Conservation (phyloP, 2,113 vertebrate species). For the Salvelinus namaycush region DNA sequence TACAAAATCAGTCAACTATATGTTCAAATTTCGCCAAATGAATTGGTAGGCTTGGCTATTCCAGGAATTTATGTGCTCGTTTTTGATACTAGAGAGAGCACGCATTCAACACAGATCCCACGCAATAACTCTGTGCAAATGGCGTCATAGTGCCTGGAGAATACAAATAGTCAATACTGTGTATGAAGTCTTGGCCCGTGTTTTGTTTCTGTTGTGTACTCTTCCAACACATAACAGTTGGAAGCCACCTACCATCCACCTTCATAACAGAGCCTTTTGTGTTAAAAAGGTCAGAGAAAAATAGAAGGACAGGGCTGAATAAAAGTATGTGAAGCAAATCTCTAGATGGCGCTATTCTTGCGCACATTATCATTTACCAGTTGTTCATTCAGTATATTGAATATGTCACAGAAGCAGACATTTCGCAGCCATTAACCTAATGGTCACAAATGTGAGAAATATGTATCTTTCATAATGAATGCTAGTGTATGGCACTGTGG, state of each 20-base stretch:
- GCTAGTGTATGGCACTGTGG: too few relatives aligned
- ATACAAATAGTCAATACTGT: background rate
- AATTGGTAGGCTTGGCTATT: slow-evolving; percentile 3
- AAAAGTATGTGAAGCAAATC: slow-evolving; percentile 14
- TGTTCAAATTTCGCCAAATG: background rate
- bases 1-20: slow-evolving; percentile 2
- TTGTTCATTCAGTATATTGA: too few relatives aligned
- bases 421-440: too few relatives aligned
- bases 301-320: background rate
- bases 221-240: slow-evolving; percentile 60
- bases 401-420: too few relatives aligned
- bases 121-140: background rate
- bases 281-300: background rate
- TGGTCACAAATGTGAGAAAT: too few relatives aligned
- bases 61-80: background rate
- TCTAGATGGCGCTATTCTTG: slow-evolving; percentile 33
- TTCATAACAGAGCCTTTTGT: slow-evolving; percentile 14
- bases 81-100: background rate
- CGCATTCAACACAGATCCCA: background rate
- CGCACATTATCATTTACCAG: background rate
- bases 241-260: slow-evolving; percentile 61
- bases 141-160: background rate
- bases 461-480: too few relatives aligned
- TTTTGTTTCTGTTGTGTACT: slow-evolving; percentile 47
- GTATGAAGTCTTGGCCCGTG: slow-evolving; percentile 14